These are phyloP conservation scores for Abscondita cerata DNA, from an alignment of 2,888 invertebrate species.

Conservation along the genomic window DNA sequence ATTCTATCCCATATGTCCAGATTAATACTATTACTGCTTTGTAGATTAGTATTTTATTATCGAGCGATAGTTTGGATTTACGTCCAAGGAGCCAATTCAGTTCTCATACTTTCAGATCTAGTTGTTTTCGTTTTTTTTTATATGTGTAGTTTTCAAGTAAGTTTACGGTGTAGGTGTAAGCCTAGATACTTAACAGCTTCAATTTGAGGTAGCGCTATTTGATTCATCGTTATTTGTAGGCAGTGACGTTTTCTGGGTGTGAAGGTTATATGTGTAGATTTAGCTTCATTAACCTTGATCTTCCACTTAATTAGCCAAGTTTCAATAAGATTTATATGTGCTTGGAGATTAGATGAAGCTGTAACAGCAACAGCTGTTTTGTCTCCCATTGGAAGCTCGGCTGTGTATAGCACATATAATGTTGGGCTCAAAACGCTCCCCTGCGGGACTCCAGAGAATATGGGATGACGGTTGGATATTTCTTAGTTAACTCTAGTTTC, in stretches of 20 bases:
- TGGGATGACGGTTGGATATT: neutral
- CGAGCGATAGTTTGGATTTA: neutral
- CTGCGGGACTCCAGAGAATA: neutral
- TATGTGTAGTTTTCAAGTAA: too few species aligned
- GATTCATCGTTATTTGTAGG: neutral
- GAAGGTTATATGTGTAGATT: constrained; percentile 5
- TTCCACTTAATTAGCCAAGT: neutral
- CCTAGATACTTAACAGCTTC: neutral
- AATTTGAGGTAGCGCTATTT: neutral
- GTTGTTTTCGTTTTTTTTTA: neutral
- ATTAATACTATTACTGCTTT: neutral
- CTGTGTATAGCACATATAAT: constrained; percentile 2
- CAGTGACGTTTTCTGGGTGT: neutral
- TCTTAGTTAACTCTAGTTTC: neutral
- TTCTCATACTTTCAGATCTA: neutral
- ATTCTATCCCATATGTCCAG: neutral
- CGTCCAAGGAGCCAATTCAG: neutral
- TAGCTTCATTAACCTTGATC: constrained; percentile 5
- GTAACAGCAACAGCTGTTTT: neutral
- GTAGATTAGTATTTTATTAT: neutral
- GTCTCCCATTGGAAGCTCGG: neutral
- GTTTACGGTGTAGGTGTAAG: neutral
- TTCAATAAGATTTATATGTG: neutral
- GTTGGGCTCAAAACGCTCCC: neutral
- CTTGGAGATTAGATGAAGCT: neutral